phyloP scores from a whole-genome alignment of 2,888 invertebrate genomes.

The Drosophila formosana region DNA sequence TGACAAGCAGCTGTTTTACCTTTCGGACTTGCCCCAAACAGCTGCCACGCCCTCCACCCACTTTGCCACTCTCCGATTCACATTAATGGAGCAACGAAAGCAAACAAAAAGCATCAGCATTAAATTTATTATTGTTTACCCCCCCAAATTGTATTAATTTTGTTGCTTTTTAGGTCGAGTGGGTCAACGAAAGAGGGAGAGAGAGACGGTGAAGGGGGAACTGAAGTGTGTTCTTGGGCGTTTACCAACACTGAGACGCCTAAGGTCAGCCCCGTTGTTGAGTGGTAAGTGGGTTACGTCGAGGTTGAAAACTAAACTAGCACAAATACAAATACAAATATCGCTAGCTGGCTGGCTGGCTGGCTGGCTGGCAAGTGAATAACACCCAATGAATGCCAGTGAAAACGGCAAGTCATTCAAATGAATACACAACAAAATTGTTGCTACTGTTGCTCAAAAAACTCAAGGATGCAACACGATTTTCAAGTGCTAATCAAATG shows the following conservation, averaged over 20 bases:
- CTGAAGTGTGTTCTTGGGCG: constrained; percentile 8
- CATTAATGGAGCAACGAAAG: constrained; percentile 22
- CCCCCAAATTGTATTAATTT: constrained; percentile 16
- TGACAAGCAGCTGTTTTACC: constrained; percentile 21
- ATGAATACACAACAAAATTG: constrained; percentile 43
- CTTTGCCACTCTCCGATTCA: constrained; percentile 3
- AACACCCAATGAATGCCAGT: constrained; percentile 20
- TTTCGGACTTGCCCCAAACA: constrained; percentile 21
- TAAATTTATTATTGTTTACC: constrained; percentile 38
- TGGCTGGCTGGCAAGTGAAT: constrained; percentile 6
- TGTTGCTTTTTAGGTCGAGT: constrained; percentile 18
- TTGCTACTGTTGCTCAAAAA: constrained; percentile 45
- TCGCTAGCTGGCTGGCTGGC: constrained; percentile 6
- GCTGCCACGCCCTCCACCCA: constrained; percentile 6
- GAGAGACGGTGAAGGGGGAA: too few relatives aligned
- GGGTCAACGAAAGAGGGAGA: neutral
- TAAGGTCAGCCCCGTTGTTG: constrained; percentile 56
- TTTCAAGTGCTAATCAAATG: constrained; percentile 15
- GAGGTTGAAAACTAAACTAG: constrained; percentile 66
- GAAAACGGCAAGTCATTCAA: constrained; percentile 67
- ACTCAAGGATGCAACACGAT: constrained; percentile 58
- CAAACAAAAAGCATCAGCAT: constrained; percentile 45
- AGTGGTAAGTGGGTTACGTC: constrained; percentile 64
- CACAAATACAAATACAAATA: constrained; percentile 29
- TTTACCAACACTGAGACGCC: constrained; percentile 51